Percentiles rank a stretch among this genome's conserved stretches.
Evolutionary conservation across 2,888 invertebrate species (phyloP).

Genomic region (Drosophila robusta): DNA sequence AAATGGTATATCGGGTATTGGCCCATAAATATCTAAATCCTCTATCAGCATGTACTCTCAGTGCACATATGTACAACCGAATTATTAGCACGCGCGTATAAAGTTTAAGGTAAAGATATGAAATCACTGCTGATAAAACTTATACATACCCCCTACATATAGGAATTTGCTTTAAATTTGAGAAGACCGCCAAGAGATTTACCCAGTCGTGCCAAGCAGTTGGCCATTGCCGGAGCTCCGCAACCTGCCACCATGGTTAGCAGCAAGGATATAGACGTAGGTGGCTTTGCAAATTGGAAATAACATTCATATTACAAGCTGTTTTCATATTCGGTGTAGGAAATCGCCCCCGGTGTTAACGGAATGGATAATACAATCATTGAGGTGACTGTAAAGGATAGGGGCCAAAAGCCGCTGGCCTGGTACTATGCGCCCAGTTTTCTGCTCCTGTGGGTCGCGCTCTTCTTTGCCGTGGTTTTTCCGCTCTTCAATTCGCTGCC

Average conservation of each 20-base stretch:
- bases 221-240: constrained; percentile 4
- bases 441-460: constrained; percentile 72
- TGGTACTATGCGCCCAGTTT: constrained; percentile 77
- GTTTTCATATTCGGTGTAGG: constrained; percentile 14
- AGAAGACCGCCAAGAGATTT: constrained; percentile 1
- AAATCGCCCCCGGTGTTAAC: not conserved
- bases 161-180: constrained; percentile 47
- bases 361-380: constrained; percentile 27
- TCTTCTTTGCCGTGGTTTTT: constrained; percentile 75
- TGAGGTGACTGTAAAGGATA: constrained; percentile 21
- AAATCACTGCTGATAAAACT: constrained; percentile 49
- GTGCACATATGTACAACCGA: constrained; percentile 1
- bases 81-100: constrained; percentile 18
- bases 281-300: not conserved
- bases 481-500: constrained; percentile 74
- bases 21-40: constrained; percentile 30
- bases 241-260: constrained; percentile 20
- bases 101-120: constrained; percentile 36
- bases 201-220: constrained; percentile 37
- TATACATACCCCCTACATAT: not conserved
- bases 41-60: constrained; percentile 8
- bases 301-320: not conserved
- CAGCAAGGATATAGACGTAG: constrained; percentile 21
- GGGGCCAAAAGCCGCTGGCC: constrained; percentile 24
- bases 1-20: constrained; percentile 22